Base-by-base conservation (phyloP, 1,140 invertebrate species). In the Mesaphorura yosii region DNA sequence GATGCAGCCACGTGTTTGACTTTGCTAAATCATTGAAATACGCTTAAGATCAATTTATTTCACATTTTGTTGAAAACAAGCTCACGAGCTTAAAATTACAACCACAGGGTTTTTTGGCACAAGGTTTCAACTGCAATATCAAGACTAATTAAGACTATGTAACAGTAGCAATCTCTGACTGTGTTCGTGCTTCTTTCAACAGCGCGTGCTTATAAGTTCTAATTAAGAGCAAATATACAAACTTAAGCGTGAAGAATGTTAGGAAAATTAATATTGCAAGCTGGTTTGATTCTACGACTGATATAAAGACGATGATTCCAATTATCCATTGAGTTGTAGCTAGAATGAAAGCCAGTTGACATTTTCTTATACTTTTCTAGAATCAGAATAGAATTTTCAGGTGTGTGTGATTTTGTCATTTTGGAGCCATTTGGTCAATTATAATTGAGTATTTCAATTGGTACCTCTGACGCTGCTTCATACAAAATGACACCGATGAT, bases 361-460 rank as follows among this genome's bases (percentile, higher is more conserved):
- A 57, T 27, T 51, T 51, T 47, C 52, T 49, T 37, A 45, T 48
- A 46, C 48, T 51, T 34, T 27, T 31, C 53, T 55, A 19, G 1
- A 37, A 23, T 12, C 19, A 51, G 38, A 25, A 50, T 40, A 34
- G 26, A 39, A 39, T 14, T 22, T 20, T 37, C 28, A 42, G 37
- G 38, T 42, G 0, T 51, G 5, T 42, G n/a, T 41, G 19, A 19
- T 17, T 19, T 19, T 10, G 19, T n/a, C n/a, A 10, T 17, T 41
- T 10, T 41, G 7, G n/a, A 41, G 19, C 34, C n/a, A 50, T 15
- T 55, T 20, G 4, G 3, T 19, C 17, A 12, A 42, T 22, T 5
- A 28, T 22, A 26, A 17, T 34, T 53, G n/a, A n/a, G n/a, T n/a
- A n/a, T n/a, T n/a, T n/a, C n/a, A n/a, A n/a, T n/a, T n/a, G n/a